Evolutionary conservation across 2,888 invertebrate species (phyloP), one percentile per base, ranked within the genome.

Genomic region (Pristionchus arcanus): DNA sequence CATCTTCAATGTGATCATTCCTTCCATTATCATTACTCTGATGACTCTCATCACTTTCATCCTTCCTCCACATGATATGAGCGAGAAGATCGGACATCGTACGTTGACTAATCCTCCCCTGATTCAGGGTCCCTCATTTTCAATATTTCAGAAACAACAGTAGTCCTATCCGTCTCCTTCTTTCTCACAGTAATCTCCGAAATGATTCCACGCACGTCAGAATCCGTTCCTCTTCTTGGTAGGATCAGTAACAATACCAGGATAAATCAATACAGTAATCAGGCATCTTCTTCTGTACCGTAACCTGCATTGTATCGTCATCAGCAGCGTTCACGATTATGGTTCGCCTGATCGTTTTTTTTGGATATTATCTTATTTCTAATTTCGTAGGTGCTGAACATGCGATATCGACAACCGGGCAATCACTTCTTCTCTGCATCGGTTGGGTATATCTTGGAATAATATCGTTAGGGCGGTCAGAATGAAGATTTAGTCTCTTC

Each of bases 131-230:
- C n/a, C n/a, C n/a, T n/a, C n/a, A n/a, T n/a, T n/a, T n/a, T n/a
- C n/a, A 25, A 31, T 9, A 0, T 90, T 93, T 66, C 90, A 94
- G 94, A 94, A 89, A 94, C 93, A 4, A 94, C 94, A 16, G 93
- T 94, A 42, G 90, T 94, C 4, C 97, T 98, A 96, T 98, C 98
- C 96, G 97, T 98, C 97, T 98, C 98, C 96, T 98, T 98, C 96
- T 98, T 98, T 97, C 97, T 98, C 96, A 97, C 98, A 96, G 97
- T 98, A 96, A 98, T 98, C 96, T 98, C 98, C 95, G 98, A 98
- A 97, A 98, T 97, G 96, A 97, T 98, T 97, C 98, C 98, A 96
- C 98, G 98, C 85, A 98, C 98, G 96, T 98, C 98, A 98, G 94
- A 93, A 91, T 91, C 92, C 28, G 92, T 93, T 11, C 93, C 93